Evolutionary conservation across 2,797 vertebrate genomes (phyloP).

Genomic region (Sebastes steindachneri): DNA sequence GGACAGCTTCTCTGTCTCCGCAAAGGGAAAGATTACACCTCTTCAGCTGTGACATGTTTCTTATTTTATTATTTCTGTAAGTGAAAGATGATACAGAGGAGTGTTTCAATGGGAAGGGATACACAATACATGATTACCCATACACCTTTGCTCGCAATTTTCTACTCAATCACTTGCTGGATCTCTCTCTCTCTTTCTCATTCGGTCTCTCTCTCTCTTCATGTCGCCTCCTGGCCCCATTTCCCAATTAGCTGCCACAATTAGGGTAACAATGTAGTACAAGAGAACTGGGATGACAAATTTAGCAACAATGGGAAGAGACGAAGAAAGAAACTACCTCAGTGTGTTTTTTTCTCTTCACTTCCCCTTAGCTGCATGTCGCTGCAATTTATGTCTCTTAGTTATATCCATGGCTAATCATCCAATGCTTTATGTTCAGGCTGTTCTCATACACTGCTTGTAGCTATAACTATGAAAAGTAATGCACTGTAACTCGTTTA

Average conservation of each 20-base stretch:
- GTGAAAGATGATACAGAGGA: slow-evolving; percentile 45
- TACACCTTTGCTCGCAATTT: neutral
- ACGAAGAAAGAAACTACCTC: slow-evolving; percentile 64
- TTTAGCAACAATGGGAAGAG: slow-evolving; percentile 77
- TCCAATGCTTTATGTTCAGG: neutral
- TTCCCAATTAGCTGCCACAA: slow-evolving; percentile 85
- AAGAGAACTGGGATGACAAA: slow-evolving; percentile 85
- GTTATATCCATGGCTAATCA: slow-evolving; percentile 7
- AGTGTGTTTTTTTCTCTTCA: neutral
- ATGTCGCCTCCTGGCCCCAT: slow-evolving; percentile 72
- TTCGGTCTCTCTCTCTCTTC: neutral
- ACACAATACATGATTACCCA: neutral
- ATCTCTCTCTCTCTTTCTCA: neutral
- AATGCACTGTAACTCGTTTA: too few relatives aligned
- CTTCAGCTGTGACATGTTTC: slow-evolving; percentile 20
- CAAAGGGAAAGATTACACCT: slow-evolving; percentile 24
- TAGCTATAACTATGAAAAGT: too few relatives aligned
- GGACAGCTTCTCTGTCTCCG: slow-evolving; percentile 8
- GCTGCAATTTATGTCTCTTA: slow-evolving; percentile 30
- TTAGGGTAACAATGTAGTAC: slow-evolving; percentile 86
- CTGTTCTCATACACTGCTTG: too few relatives aligned
- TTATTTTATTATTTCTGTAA: slow-evolving; percentile 39
- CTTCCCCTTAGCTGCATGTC: neutral
- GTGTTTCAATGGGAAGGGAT: slow-evolving; percentile 8
- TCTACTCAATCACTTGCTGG: neutral